phyloP scores from a whole-genome alignment of 2,797 vertebrate genomes.

The Syngnathus acus region DNA sequence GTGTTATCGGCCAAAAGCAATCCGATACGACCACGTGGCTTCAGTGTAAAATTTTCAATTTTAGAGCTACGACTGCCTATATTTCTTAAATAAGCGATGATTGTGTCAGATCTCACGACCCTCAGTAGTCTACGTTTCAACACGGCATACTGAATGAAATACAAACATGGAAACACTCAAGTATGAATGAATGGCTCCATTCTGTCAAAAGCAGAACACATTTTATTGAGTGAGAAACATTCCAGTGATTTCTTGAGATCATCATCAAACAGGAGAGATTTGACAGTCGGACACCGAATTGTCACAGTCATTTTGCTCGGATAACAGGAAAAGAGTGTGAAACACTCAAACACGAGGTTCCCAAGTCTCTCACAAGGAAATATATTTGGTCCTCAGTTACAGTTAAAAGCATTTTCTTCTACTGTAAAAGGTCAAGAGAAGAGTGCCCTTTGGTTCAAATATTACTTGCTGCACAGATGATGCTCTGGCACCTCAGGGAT shows the following conservation, averaged over 20 bases:
- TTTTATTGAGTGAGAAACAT: conserved; percentile 37
- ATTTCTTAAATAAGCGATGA: too few species aligned
- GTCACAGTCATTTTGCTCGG: background rate
- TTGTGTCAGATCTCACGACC: too few species aligned
- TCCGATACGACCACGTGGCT: too few species aligned
- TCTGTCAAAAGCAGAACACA: conserved; percentile 23
- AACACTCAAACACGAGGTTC: conserved; percentile 10
- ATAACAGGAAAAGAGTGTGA: background rate
- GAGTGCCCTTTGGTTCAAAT: conserved; percentile 21
- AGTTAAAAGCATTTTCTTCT: conserved; percentile 1
- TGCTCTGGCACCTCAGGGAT: conserved; percentile 31
- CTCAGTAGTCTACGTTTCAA: background rate
- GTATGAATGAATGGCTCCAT: conserved; percentile 25
- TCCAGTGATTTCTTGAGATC: conserved; percentile 20
- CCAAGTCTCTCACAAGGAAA: conserved; percentile 7
- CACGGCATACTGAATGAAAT: background rate
- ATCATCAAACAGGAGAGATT: conserved; percentile 6
- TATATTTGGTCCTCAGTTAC: conserved; percentile 43
- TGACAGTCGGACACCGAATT: conserved; percentile 2
- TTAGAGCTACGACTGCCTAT: too few species aligned
- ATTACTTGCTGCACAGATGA: background rate
- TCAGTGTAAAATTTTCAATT: too few species aligned
- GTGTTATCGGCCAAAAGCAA: too few species aligned
- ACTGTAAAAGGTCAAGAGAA: conserved; percentile 23
- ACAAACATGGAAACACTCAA: background rate